Percentiles rank a stretch among this genome's conserved stretches.
phyloP scores from a whole-genome alignment of 2,113 vertebrate species.

The Rousettus leschenaultii region DNA sequence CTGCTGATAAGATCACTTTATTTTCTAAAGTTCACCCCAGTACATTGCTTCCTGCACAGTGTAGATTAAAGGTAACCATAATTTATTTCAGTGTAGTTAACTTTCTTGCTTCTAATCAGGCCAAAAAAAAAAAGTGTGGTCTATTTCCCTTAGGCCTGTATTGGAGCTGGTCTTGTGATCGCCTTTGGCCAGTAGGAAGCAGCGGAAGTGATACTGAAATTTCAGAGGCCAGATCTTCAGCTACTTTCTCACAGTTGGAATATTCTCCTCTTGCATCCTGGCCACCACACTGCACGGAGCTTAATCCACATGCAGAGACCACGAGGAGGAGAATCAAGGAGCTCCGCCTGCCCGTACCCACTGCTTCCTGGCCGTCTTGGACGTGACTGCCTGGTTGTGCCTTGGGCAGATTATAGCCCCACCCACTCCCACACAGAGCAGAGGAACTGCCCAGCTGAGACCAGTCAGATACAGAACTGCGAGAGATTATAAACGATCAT shows the following conservation, averaged over 20 bases:
- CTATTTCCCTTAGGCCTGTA: not conserved
- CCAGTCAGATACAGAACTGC: not conserved
- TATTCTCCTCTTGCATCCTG: not conserved
- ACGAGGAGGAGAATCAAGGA: not conserved
- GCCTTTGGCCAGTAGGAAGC: not conserved
- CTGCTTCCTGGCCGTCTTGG: not conserved
- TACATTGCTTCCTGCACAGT: not conserved
- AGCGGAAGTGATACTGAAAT: not conserved
- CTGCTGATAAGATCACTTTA: not conserved
- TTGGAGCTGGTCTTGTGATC: not conserved
- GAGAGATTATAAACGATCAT: not conserved
- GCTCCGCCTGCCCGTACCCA: not conserved
- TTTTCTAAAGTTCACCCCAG: not conserved
- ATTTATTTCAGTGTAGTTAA: not conserved
- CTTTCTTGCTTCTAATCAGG: not conserved
- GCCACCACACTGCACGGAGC: not conserved
- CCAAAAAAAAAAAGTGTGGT: not conserved
- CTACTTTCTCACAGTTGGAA: not conserved
- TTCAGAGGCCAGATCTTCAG: not conserved
- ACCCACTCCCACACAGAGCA: not conserved
- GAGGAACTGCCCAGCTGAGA: not conserved
- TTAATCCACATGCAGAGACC: not conserved
- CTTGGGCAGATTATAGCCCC: not conserved
- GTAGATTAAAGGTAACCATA: not conserved
- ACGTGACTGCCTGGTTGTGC: not conserved